Percentiles rank a stretch among this genome's conserved stretches.
Conservation (phyloP, 2,888 invertebrate species). For the Torymus aiolomorphi region DNA sequence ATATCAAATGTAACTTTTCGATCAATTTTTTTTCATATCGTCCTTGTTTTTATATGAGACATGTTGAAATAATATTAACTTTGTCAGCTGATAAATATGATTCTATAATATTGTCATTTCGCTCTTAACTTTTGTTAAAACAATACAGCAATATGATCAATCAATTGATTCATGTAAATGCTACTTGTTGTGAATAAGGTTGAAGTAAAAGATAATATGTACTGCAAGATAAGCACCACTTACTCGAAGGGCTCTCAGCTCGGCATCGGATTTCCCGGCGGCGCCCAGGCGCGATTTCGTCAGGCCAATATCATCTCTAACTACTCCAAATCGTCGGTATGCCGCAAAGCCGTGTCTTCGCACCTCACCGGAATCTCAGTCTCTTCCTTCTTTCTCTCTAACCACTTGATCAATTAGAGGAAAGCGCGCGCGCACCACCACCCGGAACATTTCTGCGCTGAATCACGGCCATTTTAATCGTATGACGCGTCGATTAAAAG, state of each 20-base stretch:
- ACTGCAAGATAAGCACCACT: no score
- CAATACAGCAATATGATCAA: no score
- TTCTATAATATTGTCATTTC: no score
- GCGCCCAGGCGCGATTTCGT: constrained; percentile 31
- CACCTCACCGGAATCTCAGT: neutral
- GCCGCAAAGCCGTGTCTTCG: neutral
- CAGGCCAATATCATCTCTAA: constrained; percentile 53
- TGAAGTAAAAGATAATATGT: no score
- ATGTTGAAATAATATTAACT: no score
- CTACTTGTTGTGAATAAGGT: no score
- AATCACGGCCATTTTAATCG: constrained; percentile 70
- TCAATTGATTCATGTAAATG: no score
- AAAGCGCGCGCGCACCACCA: constrained; percentile 17
- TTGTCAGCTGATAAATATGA: no score
- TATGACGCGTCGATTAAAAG: constrained; percentile 50
- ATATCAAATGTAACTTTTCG: no score
- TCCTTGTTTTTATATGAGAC: no score
- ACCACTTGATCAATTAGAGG: constrained; percentile 36
- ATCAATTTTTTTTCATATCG: no score
- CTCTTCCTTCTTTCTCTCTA: neutral
- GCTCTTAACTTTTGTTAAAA: no score
- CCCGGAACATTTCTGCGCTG: constrained; percentile 53
- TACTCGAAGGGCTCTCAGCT: constrained; percentile 6
- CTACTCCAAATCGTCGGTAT: neutral
- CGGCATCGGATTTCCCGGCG: constrained; percentile 22